Evolutionary conservation across 2,888 invertebrate species (phyloP).

Genomic region (Junonia oenone): DNA sequence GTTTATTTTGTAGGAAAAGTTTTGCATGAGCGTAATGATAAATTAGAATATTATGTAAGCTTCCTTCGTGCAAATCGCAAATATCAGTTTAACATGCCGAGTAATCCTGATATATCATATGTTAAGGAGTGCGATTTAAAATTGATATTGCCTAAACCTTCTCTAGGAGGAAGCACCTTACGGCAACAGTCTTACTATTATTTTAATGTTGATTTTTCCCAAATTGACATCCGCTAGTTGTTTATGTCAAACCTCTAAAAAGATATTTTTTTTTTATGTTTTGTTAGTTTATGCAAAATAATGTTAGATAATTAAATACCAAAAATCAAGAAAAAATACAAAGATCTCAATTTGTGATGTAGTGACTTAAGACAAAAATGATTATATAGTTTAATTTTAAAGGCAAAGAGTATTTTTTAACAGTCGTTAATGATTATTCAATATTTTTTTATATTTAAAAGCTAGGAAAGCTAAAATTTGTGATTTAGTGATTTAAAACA

Average conservation of each 20-base stretch:
- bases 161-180: constrained; percentile 4
- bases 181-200: constrained; percentile 5
- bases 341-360: neutral
- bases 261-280: neutral
- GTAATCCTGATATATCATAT: neutral
- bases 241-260: neutral
- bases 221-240: neutral
- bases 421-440: neutral
- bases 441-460: neutral
- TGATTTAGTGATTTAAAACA: too few species aligned
- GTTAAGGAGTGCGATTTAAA: constrained; percentile 6
- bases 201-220: constrained; percentile 8
- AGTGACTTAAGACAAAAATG: neutral
- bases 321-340: neutral
- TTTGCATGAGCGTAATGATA: neutral
- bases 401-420: neutral
- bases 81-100: neutral
- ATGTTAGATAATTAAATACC: neutral
- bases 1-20: constrained; percentile 6
- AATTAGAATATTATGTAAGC: constrained; percentile 3
- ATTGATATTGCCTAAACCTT: constrained; percentile 3
- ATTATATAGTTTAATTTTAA: neutral
- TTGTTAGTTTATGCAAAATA: neutral
- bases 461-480: neutral
- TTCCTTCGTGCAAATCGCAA: neutral